A percentile compares a stretch with the other conserved stretches of the same genome.
phyloP scores from a whole-genome alignment of 2,888 invertebrate species.

The Tanaodytes sp. region DNA sequence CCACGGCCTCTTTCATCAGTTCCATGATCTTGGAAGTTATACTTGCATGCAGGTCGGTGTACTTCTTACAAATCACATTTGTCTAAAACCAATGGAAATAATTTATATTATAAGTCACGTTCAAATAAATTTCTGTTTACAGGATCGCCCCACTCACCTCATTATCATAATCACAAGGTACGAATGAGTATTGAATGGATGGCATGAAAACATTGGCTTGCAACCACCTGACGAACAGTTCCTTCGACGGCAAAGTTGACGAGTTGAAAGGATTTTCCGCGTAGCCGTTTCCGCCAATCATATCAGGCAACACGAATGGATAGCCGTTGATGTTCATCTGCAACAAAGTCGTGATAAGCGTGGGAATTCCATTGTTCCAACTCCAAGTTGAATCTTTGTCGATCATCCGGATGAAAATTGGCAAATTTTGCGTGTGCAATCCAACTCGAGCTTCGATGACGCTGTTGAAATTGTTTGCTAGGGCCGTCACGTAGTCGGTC shows the following conservation, averaged over 20 bases:
- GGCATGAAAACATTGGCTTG: conserved; percentile 86
- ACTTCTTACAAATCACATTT: conserved; percentile 78
- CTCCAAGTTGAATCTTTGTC: conserved; percentile 85
- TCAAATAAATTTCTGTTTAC: no score
- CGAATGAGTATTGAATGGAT: conserved; percentile 84
- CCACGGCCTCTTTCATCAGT: conserved; percentile 77
- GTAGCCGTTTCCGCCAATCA: conserved; percentile 82
- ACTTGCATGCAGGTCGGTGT: conserved; percentile 78
- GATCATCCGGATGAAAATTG: conserved; percentile 84
- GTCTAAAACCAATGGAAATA: conserved; percentile 72
- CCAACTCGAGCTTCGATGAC: conserved; percentile 83
- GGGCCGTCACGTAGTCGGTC: conserved; percentile 75
- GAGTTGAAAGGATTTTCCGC: conserved; percentile 75
- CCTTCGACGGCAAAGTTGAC: conserved; percentile 71
- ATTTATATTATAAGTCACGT: no score
- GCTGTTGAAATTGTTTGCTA: conserved; percentile 76
- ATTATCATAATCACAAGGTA: conserved; percentile 85
- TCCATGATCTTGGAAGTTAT: conserved; percentile 77
- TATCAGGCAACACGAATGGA: conserved; percentile 84
- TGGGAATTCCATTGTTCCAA: conserved; percentile 80
- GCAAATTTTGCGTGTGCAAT: conserved; percentile 79
- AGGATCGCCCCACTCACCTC: no score
- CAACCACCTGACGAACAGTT: conserved; percentile 85
- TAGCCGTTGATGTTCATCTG: conserved; percentile 76
- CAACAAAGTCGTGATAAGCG: conserved; percentile 82